Percentiles rank a stretch among this genome's conserved stretches.
Evolutionary conservation across 1,140 invertebrate genomes (phyloP).

Genomic region (Trachymyrmex septentrionalis): DNA sequence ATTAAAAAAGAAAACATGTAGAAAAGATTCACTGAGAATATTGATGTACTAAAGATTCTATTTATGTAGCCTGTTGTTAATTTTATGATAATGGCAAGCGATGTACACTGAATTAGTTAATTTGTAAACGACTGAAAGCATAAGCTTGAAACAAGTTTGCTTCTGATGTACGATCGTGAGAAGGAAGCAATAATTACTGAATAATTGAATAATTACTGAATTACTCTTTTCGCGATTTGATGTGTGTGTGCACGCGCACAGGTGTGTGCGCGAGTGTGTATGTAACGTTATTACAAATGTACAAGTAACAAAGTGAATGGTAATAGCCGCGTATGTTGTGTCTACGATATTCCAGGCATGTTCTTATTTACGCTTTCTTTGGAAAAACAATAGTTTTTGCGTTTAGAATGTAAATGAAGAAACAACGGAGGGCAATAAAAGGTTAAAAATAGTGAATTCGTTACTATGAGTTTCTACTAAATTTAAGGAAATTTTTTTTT

Average conservation of each 20-base stretch:
- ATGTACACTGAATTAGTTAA: slow-evolving; percentile 16
- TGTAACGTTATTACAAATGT: neutral
- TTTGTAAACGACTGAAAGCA: slow-evolving; percentile 12
- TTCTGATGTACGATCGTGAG: neutral
- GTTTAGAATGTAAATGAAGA: neutral
- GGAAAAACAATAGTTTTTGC: neutral
- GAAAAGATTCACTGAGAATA: neutral
- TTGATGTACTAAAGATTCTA: neutral
- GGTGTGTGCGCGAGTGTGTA: too few relatives aligned
- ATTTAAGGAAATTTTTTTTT: neutral
- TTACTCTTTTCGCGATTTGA: neutral
- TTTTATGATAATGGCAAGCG: neutral
- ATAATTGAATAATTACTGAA: slow-evolving; percentile 21
- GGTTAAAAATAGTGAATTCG: neutral
- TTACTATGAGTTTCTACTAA: neutral
- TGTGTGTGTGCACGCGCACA: too few relatives aligned
- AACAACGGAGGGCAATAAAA: neutral
- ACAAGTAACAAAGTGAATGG: slow-evolving; percentile 24
- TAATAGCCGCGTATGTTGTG: neutral
- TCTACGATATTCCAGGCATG: neutral
- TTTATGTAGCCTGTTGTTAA: neutral
- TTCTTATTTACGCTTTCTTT: neutral
- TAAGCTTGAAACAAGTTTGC: neutral
- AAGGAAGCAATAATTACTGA: slow-evolving; percentile 13
- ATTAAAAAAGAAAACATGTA: neutral